A percentile compares a stretch with the other conserved stretches of the same genome.
These are phyloP conservation scores for Cinclus cinclus DNA, from an alignment of 2,113 vertebrate genomes.

Conservation along the genomic window DNA sequence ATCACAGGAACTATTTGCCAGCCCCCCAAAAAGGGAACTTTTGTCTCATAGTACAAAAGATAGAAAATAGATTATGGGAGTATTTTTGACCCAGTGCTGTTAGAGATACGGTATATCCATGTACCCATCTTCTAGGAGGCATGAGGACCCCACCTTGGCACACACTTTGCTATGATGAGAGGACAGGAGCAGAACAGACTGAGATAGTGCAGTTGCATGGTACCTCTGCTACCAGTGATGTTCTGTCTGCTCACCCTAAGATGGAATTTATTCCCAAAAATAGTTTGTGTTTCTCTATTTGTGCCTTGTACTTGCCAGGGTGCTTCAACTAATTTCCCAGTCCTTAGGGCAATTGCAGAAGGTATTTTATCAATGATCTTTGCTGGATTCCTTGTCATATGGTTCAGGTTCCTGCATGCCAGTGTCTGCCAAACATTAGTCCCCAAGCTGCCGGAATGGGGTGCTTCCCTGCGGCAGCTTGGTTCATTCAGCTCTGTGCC, in stretches of 20 bases:
- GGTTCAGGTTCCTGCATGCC: neutral
- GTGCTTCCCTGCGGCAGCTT: neutral
- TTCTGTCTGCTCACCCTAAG: neutral
- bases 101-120: neutral
- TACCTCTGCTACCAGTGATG: neutral
- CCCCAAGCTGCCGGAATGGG: neutral
- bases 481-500: neutral
- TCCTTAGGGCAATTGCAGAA: neutral
- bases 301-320: neutral
- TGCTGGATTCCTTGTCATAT: neutral
- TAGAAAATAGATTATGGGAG: neutral
- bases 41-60: neutral
- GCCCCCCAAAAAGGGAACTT: neutral
- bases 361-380: neutral
- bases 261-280: neutral
- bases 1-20: neutral
- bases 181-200: neutral
- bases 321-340: neutral
- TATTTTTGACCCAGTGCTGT: neutral
- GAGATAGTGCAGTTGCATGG: neutral
- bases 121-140: neutral
- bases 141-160: neutral
- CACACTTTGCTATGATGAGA: neutral
- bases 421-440: neutral
- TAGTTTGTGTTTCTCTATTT: neutral